Percentiles rank a stretch among this genome's conserved stretches.
Conservation (phyloP, 1,140 invertebrate species). For the Pseudomyrmex pallidus region DNA sequence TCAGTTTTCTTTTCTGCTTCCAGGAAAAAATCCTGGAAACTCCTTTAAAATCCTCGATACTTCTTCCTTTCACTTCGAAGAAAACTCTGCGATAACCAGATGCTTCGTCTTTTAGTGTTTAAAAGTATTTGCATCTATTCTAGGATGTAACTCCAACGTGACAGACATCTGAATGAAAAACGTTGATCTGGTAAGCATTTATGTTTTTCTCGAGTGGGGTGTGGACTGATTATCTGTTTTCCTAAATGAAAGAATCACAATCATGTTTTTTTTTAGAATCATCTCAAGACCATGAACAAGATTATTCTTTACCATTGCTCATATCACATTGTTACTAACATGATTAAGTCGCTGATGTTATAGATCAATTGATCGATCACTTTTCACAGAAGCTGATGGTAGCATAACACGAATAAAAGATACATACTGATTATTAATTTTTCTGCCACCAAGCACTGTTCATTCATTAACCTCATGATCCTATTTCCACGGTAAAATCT, state of each 20-base stretch:
- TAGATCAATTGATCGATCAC: slow-evolving; percentile 6
- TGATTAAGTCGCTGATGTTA: slow-evolving; percentile 33
- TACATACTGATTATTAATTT: slow-evolving; percentile 44
- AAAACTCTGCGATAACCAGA: slow-evolving; percentile 69
- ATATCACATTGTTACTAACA: slow-evolving; percentile 24
- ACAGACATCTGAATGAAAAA: slow-evolving; percentile 76
- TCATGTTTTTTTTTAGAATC: slow-evolving; percentile 43
- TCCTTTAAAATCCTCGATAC: slow-evolving; percentile 2
- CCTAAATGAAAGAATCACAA: slow-evolving; percentile 57
- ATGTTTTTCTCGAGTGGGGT: slow-evolving; percentile 11
- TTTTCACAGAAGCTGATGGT: slow-evolving; percentile 23
- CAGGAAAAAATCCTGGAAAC: background rate
- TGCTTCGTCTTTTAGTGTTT: slow-evolving; percentile 68
- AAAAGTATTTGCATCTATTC: slow-evolving; percentile 68
- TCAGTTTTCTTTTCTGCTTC: slow-evolving; percentile 12
- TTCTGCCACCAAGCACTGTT: slow-evolving; percentile 30
- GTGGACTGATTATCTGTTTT: slow-evolving; percentile 37
- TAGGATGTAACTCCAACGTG: slow-evolving; percentile 75
- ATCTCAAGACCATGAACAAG: too few relatives aligned
- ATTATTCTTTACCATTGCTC: slow-evolving; percentile 31
- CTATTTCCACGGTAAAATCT: slow-evolving; percentile 62
- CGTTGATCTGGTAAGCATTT: slow-evolving; percentile 31
- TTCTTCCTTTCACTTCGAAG: slow-evolving; percentile 39
- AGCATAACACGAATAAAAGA: slow-evolving; percentile 27
- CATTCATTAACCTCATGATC: slow-evolving; percentile 14